Evolutionary conservation across 1,140 invertebrate species (phyloP), one percentile per base, ranked within the genome.

Genomic region (Apis florea): DNA sequence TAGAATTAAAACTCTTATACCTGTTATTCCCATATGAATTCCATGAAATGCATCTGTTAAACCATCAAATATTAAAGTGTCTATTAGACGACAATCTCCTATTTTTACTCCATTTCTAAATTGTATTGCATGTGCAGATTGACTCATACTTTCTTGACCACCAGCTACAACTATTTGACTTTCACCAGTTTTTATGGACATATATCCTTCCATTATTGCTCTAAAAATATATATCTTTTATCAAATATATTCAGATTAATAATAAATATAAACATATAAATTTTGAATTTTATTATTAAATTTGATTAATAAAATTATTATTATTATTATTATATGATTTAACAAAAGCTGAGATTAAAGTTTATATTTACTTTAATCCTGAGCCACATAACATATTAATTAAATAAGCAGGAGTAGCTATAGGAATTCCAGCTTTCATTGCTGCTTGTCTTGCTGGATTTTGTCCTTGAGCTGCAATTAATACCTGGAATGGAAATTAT

Each of bases 311-410:
- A 31, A 31, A 31, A 31, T 31, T 31, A 31, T 31, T 31, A 40
- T 40, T 31, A 40, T 40, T 40, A 40, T 40, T 40, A 40, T 40
- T 40, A 40, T 40, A 6, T 40, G 4, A 40, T 40, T 40, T 40
- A 40, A 40, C 6, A 40, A 40, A 40, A 40, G 5, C 4, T 40
- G 31, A 40, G 31, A 40, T 40, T 40, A 40, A 77, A 68, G 12
- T 73, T 56, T 58, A 66, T 40, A 93, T 92, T 90, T 94, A 97
- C 96, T 96, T 97, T 2, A 98, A 91, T 13, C 97, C 97, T 64
- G 97, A 98, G 53, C 97, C 97, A 94, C 97, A 98, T 6, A 98
- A 92, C 96, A 98, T 97, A 89, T 97, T 98, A 13, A 98, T 91
- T n/a, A 95, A 93, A 91, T 95, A 96, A 54, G 97, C 96, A 68